Conservation (phyloP, 2,797 vertebrate genomes). For the Arnoldichthys spilopterus region DNA sequence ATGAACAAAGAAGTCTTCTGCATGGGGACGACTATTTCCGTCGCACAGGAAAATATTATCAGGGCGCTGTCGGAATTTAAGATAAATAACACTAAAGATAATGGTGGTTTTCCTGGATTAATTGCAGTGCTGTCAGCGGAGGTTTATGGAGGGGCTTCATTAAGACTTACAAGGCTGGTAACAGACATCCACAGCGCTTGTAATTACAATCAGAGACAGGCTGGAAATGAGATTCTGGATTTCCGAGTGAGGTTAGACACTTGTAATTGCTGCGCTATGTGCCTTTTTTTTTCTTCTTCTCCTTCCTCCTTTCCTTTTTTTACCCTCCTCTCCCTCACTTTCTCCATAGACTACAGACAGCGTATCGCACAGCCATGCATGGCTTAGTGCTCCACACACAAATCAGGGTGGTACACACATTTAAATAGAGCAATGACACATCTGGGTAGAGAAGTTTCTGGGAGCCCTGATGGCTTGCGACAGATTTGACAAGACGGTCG, state of each 20-base stretch:
- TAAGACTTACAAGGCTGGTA: conserved; percentile 49
- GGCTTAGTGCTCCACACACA: conserved; percentile 41
- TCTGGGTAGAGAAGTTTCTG: conserved; percentile 33
- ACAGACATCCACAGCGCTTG: conserved; percentile 46
- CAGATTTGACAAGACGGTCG: conserved; percentile 53
- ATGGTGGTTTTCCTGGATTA: conserved; percentile 53
- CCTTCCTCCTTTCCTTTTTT: conserved; percentile 57
- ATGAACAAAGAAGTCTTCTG: neutral
- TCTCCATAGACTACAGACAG: conserved; percentile 50
- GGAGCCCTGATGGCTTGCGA: conserved; percentile 41
- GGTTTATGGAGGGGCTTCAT: conserved; percentile 44
- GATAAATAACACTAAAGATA: conserved; percentile 54
- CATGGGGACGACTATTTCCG: conserved; percentile 15
- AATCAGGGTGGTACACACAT: conserved; percentile 41
- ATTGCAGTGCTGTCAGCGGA: conserved; percentile 46
- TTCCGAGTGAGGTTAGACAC: conserved; percentile 60
- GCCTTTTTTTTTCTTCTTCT: neutral
- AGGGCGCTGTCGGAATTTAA: conserved; percentile 20
- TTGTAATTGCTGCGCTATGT: conserved; percentile 49
- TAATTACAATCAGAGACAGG: conserved; percentile 63
- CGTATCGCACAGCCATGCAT: conserved; percentile 52
- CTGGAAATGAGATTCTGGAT: conserved; percentile 57
- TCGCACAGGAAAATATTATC: conserved; percentile 32
- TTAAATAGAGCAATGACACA: conserved; percentile 54
- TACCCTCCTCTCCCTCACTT: conserved; percentile 4